Evolutionary conservation across 2,888 invertebrate species (phyloP).

Genomic region (Lepeophtheirus nordmannii): DNA sequence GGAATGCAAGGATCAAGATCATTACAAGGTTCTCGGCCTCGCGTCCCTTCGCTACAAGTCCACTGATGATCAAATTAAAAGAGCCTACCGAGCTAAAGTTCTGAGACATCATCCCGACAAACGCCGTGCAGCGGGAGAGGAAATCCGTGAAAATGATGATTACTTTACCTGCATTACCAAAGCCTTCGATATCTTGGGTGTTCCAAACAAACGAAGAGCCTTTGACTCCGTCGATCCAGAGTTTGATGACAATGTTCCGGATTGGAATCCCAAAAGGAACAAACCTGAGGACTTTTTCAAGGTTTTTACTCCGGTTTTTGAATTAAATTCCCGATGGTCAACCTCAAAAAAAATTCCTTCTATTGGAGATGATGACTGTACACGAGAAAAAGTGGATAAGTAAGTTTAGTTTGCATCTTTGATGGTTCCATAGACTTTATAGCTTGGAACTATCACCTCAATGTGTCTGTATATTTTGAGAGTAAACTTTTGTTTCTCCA

Average conservation of each 20-base stretch:
- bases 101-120: conserved; percentile 96
- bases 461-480: neutral
- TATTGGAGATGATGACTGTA: conserved; percentile 57
- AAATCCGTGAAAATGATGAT: conserved; percentile 74
- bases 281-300: conserved; percentile 57
- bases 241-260: conserved; percentile 75
- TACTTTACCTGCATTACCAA: conserved; percentile 97
- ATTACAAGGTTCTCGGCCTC: conserved; percentile 86
- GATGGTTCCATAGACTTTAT: neutral
- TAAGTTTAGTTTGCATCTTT: neutral
- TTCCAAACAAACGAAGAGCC: conserved; percentile 60
- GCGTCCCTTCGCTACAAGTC: conserved; percentile 65
- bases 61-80: conserved; percentile 78
- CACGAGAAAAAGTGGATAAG: conserved; percentile 37
- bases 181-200: conserved; percentile 82
- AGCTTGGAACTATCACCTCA: neutral
- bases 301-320: conserved; percentile 43
- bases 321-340: conserved; percentile 75
- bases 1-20: conserved; percentile 61
- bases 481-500: neutral
- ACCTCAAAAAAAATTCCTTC: conserved; percentile 67
- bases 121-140: conserved; percentile 73
- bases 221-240: conserved; percentile 93
- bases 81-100: conserved; percentile 73
- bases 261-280: conserved; percentile 34